Evolutionary conservation across 2,113 vertebrate species (phyloP).

Genomic region (Chamaetylas fuelleborni): DNA sequence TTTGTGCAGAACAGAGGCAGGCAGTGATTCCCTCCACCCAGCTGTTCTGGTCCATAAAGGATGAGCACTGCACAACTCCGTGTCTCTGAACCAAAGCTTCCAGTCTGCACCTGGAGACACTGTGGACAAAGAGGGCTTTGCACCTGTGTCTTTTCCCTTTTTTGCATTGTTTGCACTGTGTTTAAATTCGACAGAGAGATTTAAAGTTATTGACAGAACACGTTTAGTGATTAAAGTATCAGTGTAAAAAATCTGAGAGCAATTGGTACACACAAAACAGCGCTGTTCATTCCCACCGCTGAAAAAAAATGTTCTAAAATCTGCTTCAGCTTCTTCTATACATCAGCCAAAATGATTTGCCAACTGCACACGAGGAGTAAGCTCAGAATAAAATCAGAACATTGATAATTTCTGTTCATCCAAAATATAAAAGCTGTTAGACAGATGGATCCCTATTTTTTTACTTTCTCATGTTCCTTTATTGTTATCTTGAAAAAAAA

Average conservation of each 20-base stretch:
- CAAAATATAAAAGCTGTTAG: background rate
- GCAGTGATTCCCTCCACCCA: background rate
- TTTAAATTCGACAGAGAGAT: background rate
- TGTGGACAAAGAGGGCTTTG: background rate
- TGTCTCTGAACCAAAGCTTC: background rate
- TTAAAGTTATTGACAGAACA: background rate
- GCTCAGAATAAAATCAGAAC: background rate
- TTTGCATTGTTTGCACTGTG: background rate
- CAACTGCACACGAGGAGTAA: background rate
- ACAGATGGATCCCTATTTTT: background rate
- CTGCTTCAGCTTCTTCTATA: background rate
- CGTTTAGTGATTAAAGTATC: background rate
- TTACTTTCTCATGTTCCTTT: background rate
- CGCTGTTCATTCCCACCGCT: fast-evolving
- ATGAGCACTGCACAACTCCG: background rate
- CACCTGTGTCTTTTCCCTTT: background rate
- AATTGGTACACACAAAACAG: background rate
- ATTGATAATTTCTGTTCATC: background rate
- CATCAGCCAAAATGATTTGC: background rate
- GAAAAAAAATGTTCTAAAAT: background rate
- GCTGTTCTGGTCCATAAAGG: background rate
- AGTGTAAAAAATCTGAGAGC: background rate
- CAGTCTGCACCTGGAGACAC: background rate
- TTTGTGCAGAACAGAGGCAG: background rate
- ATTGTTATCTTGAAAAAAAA: background rate